Conservation (phyloP, 2,888 invertebrate genomes). For the Aleiodes leptofemur region DNA sequence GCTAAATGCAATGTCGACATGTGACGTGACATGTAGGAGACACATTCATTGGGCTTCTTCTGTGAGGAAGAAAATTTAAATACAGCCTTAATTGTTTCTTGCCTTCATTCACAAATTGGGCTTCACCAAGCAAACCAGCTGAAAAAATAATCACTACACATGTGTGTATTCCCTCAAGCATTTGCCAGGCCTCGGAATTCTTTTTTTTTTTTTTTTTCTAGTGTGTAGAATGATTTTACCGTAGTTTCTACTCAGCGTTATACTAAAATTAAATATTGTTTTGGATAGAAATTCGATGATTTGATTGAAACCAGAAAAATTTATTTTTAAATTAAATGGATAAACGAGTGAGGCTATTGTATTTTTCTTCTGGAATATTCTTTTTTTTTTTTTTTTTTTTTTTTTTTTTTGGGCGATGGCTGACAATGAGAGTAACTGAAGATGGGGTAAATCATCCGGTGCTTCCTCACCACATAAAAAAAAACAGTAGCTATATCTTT, state of each 20-base stretch:
- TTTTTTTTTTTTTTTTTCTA: background rate
- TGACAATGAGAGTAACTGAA: slow-evolving; percentile 65
- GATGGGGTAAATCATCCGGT: slow-evolving; percentile 66
- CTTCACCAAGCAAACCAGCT: slow-evolving; percentile 61
- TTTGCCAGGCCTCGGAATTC: slow-evolving; percentile 23
- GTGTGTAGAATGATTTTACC: no score
- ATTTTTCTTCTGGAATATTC: slow-evolving; percentile 15
- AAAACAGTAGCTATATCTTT: slow-evolving; percentile 56
- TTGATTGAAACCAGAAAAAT: slow-evolving; percentile 23
- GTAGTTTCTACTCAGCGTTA: background rate
- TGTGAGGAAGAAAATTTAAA: slow-evolving; percentile 61
- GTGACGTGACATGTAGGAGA: slow-evolving; percentile 38
- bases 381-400: background rate
- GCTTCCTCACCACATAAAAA: slow-evolving; percentile 52
- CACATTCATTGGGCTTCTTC: slow-evolving; percentile 69
- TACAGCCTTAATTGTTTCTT: slow-evolving; percentile 64
- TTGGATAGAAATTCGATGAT: background rate
- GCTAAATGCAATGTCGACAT: slow-evolving; percentile 30
- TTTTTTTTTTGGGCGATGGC: slow-evolving; percentile 12
- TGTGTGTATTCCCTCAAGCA: slow-evolving; percentile 5
- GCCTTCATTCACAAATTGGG: slow-evolving; percentile 53
- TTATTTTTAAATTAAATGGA: slow-evolving; percentile 8
- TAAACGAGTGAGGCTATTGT: no score
- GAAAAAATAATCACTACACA: slow-evolving; percentile 65
- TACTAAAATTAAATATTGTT: slow-evolving; percentile 12